Base-by-base conservation (phyloP, 2,113 vertebrate genomes). In the Microcebus murinus region DNA sequence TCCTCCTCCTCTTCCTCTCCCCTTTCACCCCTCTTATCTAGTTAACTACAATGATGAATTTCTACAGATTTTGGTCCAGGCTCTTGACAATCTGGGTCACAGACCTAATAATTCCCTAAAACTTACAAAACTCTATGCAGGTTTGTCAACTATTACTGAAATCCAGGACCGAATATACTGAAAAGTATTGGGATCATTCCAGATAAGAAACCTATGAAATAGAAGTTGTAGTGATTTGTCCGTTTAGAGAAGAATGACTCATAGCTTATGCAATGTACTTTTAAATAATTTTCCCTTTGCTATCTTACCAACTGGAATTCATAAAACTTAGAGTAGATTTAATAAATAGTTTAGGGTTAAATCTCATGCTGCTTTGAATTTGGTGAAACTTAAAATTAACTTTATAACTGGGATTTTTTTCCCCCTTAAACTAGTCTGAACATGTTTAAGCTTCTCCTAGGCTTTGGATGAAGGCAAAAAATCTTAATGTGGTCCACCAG, bases 291-390 rank as follows among this genome's bases (percentile, higher is more conserved):
- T 89, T 84, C 34, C 36, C 20, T 87, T 96, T 93, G 57, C 48
- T 94, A 63, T 81, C 90, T 92, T 92, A 96, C 76, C 20, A 90
- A 94, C 39, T 70, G 57, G 65, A 63, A 87, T 95, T 86, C 68
- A 84, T 92, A 90, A 95, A 97, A 91, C 48, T 57, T 91, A 70
- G 59, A 87, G 50, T 79, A 83, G 36, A 97, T 81, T 92, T 90
- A 94, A 91, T 90, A 88, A 73, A 71, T 90, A 63, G 27, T 73
- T 86, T 42, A 57, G 23, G 65, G 34, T 87, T 85, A 80, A 96
- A 57, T 57, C 61, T 6, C 68, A 31, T 6, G 45, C 25, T 94
- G 82, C 20, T 95, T 93, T 88, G 59, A 91, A 70, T 88, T 88
- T 77, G 59, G 13, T 21, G 25, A 83, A 90, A 74, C 82, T 81